Conservation (phyloP, 1,140 invertebrate genomes). For the Nixonia krombeini region DNA sequence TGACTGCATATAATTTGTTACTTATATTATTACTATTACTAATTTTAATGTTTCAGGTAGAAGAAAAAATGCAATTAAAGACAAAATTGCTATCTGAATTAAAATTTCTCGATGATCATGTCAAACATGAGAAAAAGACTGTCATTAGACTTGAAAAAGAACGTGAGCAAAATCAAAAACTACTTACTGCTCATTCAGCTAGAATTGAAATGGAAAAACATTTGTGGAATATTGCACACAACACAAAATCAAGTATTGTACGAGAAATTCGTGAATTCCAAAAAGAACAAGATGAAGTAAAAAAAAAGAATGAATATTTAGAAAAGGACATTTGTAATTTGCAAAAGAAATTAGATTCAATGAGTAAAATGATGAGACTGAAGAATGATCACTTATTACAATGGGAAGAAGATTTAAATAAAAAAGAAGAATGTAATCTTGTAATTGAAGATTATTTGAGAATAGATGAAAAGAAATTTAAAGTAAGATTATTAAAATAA, state of each 20-base stretch:
- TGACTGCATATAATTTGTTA: too few species aligned
- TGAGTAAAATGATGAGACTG: slow-evolving; percentile 75
- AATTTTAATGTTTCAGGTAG: too few species aligned
- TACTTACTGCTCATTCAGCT: slow-evolving; percentile 74
- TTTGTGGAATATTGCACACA: slow-evolving; percentile 69
- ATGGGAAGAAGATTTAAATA: slow-evolving; percentile 76
- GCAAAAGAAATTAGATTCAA: slow-evolving; percentile 72
- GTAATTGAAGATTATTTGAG: slow-evolving; percentile 77
- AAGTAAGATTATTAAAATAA: slow-evolving; percentile 60
- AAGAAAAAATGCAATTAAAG: slow-evolving; percentile 57
- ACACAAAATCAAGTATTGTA: slow-evolving; percentile 69
- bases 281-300: slow-evolving; percentile 71
- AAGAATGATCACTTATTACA: slow-evolving; percentile 75
- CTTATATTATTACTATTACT: background rate
- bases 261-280: slow-evolving; percentile 70
- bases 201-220: slow-evolving; percentile 77
- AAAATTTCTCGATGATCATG: slow-evolving; percentile 46
- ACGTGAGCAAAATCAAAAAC: slow-evolving; percentile 62
- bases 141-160: slow-evolving; percentile 45
- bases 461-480: slow-evolving; percentile 76
- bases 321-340: slow-evolving; percentile 65
- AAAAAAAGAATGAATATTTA: slow-evolving; percentile 59
- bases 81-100: slow-evolving; percentile 48
- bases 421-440: slow-evolving; percentile 74
- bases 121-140: slow-evolving; percentile 54